Evolutionary conservation across 1,140 invertebrate genomes (phyloP).

Genomic region (Liolophura sinensis): DNA sequence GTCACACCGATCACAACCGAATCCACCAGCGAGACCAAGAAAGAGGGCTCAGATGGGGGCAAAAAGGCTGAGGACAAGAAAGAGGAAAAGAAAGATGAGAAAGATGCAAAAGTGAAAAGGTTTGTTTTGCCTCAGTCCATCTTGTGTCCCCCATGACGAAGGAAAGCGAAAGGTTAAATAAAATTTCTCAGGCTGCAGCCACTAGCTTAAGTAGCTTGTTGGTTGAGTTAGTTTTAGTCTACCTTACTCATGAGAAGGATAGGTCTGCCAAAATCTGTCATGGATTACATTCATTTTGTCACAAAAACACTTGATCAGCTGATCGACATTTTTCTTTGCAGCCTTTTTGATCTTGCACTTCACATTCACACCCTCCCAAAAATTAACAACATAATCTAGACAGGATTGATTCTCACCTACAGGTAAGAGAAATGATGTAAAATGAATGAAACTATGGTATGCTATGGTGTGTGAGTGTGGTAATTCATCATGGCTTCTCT

Average conservation of each 20-base stretch:
- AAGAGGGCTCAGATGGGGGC: conserved; percentile 11
- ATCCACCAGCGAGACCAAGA: neutral
- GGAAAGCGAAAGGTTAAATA: conserved; percentile 7
- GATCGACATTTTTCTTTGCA: no score
- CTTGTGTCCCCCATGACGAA: neutral
- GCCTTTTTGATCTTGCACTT: no score
- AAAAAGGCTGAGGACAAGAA: conserved; percentile 31
- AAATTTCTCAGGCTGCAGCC: neutral
- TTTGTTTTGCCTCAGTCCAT: conserved; percentile 47
- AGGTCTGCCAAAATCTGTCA: conserved; percentile 7
- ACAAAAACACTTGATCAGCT: neutral
- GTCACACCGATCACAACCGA: neutral
- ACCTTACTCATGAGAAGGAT: conserved; percentile 31
- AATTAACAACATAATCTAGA: no score
- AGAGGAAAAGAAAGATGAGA: conserved; percentile 37
- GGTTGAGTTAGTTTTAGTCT: conserved; percentile 6
- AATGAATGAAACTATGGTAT: no score
- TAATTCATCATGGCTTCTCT: no score
- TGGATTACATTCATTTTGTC: neutral
- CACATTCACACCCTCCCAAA: no score
- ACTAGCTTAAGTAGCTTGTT: neutral
- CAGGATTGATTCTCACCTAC: no score
- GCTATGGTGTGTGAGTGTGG: no score
- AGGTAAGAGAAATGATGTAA: no score
- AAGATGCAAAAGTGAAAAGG: conserved; percentile 46